A percentile compares a stretch with the other conserved stretches of the same genome.
Conservation (phyloP, 2,113 vertebrate species). For the Pungitius pungitius region DNA sequence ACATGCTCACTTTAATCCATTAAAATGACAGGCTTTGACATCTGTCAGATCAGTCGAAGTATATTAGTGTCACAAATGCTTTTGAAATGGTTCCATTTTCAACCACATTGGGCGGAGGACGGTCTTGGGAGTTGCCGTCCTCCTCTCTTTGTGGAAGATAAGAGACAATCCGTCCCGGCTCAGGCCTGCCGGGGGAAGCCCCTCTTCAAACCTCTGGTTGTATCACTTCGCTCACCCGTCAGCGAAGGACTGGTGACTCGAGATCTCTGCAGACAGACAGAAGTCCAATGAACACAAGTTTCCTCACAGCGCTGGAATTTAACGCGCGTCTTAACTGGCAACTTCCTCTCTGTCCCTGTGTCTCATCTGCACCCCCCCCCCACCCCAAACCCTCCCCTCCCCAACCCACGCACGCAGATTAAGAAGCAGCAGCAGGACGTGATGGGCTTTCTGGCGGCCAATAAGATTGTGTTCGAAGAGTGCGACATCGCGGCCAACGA, state of each 20-base stretch:
- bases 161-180: constrained; percentile 11
- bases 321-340: constrained; percentile 44
- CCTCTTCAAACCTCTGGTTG: not conserved
- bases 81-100: constrained; percentile 5
- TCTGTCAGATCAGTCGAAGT: not conserved
- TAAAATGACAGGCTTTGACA: not conserved
- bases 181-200: constrained; percentile 16
- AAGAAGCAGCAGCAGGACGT: constrained; percentile 99
- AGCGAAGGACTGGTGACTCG: constrained; percentile 29
- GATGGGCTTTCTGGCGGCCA: constrained; percentile 90
- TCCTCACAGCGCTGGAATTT: constrained; percentile 30
- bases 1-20: not conserved
- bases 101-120: not conserved
- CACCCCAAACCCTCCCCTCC: too few relatives aligned
- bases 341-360: constrained; percentile 50
- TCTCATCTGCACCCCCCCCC: constrained; percentile 12
- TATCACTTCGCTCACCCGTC: constrained; percentile 21
- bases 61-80: not conserved
- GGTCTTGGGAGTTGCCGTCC: not conserved
- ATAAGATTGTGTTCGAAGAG: constrained; percentile 95
- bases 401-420: constrained; percentile 84
- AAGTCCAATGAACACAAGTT: constrained; percentile 24
- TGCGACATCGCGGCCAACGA: constrained; percentile 95
- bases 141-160: constrained; percentile 8
- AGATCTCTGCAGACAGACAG: not conserved